Percentiles rank a stretch among this genome's conserved stretches.
Evolutionary conservation across 2,113 vertebrate genomes (phyloP).

Genomic region (Serilophus lunatus): DNA sequence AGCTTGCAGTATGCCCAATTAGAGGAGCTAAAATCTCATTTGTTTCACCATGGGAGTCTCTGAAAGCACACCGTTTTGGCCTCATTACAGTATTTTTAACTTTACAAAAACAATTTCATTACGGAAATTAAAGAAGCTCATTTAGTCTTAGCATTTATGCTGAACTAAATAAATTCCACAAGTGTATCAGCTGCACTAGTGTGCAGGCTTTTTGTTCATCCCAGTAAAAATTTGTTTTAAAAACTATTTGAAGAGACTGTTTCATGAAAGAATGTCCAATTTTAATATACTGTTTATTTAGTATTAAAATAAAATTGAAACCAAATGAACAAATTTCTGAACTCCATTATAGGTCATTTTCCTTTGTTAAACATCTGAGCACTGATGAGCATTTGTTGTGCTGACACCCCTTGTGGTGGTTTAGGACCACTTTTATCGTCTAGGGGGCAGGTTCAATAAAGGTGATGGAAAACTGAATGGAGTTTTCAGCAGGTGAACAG

Average conservation of each 20-base stretch:
- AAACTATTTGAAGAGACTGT: background rate
- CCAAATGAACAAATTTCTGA: background rate
- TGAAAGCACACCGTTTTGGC: conserved; percentile 82
- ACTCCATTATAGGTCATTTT: background rate
- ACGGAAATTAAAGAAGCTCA: conserved; percentile 85
- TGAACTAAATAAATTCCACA: conserved; percentile 77
- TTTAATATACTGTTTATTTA: conserved; percentile 24
- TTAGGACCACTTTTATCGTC: no score
- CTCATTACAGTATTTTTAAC: conserved; percentile 87
- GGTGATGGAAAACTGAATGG: no score
- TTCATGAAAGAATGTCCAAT: conserved; percentile 26
- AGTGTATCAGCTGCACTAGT: conserved; percentile 68
- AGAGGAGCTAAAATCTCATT: conserved; percentile 86
- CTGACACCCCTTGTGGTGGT: no score
- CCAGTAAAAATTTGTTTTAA: conserved; percentile 54
- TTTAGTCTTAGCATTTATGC: conserved; percentile 73
- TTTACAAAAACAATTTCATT: conserved; percentile 86
- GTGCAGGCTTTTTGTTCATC: conserved; percentile 58
- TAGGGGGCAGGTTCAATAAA: no score
- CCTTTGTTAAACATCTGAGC: fast-evolving
- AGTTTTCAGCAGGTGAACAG: no score
- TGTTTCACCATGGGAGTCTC: conserved; percentile 82
- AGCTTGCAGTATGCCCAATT: conserved; percentile 84
- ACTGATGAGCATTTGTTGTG: background rate
- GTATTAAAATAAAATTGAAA: no score